These are phyloP conservation scores for Dysmachus trigonus DNA, from an alignment of 2,888 invertebrate genomes.

Conservation along the genomic window DNA sequence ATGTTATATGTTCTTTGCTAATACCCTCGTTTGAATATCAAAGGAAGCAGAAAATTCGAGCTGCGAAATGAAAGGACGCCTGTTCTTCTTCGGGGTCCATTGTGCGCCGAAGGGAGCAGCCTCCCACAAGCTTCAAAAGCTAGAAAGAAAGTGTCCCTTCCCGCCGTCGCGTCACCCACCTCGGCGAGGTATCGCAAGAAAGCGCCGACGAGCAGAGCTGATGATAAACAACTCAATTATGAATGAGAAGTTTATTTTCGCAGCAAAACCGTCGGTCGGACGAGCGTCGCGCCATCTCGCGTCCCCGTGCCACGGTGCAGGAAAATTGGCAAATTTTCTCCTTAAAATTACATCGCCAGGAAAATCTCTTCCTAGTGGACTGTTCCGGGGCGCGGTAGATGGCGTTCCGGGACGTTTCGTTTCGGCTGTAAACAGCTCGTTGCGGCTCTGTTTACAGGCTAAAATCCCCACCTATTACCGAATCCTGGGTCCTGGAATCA, in stretches of 20 bases:
- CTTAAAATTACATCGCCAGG: background rate
- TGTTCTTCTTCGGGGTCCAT: background rate
- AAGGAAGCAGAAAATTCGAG: background rate
- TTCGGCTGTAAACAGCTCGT: background rate
- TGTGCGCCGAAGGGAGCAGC: background rate
- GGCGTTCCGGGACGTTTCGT: background rate
- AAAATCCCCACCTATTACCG: background rate
- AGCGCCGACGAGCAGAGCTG: background rate
- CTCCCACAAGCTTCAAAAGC: background rate
- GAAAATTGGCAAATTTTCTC: background rate
- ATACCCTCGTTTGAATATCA: background rate
- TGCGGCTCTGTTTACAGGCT: background rate
- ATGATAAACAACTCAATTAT: background rate
- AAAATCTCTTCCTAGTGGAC: background rate
- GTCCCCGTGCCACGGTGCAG: background rate
- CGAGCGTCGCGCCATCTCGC: background rate
- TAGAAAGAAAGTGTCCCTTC: background rate
- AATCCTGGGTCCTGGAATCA: background rate
- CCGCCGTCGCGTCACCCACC: background rate
- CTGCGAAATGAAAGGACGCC: background rate
- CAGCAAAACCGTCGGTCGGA: background rate
- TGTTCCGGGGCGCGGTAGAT: background rate
- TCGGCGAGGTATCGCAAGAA: background rate
- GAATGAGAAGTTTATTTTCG: background rate
- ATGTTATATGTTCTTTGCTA: no score